Conservation (phyloP, 2,888 invertebrate genomes). For the Dolichomitus sp. region DNA sequence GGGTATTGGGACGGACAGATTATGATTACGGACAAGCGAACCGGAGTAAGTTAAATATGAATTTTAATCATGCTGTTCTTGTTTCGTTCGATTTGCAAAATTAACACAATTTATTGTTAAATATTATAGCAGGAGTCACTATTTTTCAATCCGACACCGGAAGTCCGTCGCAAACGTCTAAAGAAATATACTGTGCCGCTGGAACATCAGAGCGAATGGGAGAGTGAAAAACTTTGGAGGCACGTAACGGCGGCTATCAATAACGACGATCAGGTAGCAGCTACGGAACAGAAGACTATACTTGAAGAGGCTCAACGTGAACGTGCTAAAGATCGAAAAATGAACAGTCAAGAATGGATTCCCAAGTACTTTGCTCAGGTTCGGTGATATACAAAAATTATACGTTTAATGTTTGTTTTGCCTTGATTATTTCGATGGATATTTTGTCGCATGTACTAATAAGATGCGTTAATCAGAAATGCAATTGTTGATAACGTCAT, state of each 20-base stretch:
- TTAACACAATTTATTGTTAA: neutral
- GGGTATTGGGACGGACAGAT: slow-evolving; percentile 98
- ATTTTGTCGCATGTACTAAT: neutral
- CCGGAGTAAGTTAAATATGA: slow-evolving; percentile 88
- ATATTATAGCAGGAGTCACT: slow-evolving; percentile 88
- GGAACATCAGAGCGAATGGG: slow-evolving; percentile 92
- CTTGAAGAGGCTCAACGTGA: slow-evolving; percentile 95
- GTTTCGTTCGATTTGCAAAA: neutral
- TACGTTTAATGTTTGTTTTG: slow-evolving; percentile 3
- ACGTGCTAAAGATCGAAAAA: slow-evolving; percentile 90
- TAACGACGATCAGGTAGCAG: slow-evolving; percentile 93
- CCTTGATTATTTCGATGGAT: neutral
- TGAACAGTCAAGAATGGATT: slow-evolving; percentile 90
- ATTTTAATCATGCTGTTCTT: neutral
- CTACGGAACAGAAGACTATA: slow-evolving; percentile 96
- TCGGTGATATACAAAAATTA: neutral
- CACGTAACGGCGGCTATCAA: slow-evolving; percentile 95
- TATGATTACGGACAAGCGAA: slow-evolving; percentile 93
- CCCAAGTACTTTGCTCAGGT: slow-evolving; percentile 92
- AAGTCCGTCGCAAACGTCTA: slow-evolving; percentile 91
- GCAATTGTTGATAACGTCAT: neutral
- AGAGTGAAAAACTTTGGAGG: slow-evolving; percentile 96
- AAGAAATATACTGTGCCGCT: slow-evolving; percentile 93
- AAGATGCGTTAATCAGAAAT: neutral
- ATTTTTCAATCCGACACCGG: slow-evolving; percentile 91